A percentile compares a stretch with the other conserved stretches of the same genome.
Evolutionary conservation across 2,797 vertebrate species (phyloP).

Genomic region (Nyctalus aviator): DNA sequence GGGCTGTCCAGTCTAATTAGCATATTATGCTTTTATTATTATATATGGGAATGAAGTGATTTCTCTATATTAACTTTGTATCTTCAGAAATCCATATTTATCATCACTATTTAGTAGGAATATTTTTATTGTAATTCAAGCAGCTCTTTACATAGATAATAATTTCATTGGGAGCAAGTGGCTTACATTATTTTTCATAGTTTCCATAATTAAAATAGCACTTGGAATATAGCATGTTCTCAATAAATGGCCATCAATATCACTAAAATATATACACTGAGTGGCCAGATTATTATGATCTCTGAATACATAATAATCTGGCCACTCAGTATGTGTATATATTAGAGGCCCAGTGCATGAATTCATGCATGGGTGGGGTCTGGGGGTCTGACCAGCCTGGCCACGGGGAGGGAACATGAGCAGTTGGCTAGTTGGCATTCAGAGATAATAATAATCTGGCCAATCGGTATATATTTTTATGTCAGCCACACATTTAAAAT

Average conservation of each 20-base stretch:
- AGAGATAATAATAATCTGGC: too few relatives aligned
- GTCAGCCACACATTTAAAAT: conserved; percentile 20
- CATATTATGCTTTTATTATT: too few relatives aligned
- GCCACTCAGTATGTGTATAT: too few relatives aligned
- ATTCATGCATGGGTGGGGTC: too few relatives aligned
- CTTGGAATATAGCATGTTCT: neutral
- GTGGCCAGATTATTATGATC: too few relatives aligned
- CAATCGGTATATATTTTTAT: neutral
- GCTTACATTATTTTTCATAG: conserved; percentile 10
- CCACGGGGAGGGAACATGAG: too few relatives aligned
- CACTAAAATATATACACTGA: neutral
- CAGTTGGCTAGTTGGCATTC: too few relatives aligned
- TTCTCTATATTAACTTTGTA: neutral
- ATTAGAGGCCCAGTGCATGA: too few relatives aligned
- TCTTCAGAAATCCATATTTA: neutral
- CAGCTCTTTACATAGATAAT: neutral
- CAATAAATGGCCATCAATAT: neutral
- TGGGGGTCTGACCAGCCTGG: too few relatives aligned
- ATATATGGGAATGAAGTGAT: neutral
- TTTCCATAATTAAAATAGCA: neutral
- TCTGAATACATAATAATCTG: too few relatives aligned
- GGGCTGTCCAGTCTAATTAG: too few relatives aligned
- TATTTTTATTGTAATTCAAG: neutral
- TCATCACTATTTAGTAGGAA: conserved; percentile 35
- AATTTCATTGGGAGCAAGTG: neutral